Base-by-base conservation (phyloP, 2,113 vertebrate genomes). In the Laticauda laticaudata region DNA sequence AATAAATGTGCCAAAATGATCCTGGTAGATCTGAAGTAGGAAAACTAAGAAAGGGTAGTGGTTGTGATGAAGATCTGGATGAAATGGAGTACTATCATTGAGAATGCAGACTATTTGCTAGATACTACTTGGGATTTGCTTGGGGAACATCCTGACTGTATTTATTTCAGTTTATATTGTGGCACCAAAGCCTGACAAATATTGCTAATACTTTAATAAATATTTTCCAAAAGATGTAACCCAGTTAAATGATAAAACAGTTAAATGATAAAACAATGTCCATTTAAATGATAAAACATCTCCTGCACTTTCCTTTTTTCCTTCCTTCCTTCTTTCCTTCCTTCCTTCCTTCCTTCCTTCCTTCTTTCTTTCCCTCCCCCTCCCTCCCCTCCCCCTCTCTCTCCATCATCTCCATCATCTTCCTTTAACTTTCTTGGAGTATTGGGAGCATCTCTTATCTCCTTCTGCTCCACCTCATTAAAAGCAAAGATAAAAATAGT, bases 381-480 rank as follows among this genome's bases (percentile, higher is more conserved):
- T 64, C 23, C 57, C 24, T 0, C 21, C 0, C 55, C 15, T 55
- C 4, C 56, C 21, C 7, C 56, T 2, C 56, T 6, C 21, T 56
- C 20, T 21, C 5, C 20, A 12, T 39, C 56, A 15, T 55, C 57
- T 69, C 9, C 23, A 14, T 64, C 29, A 29, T n/a, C 59, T 64
- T 9, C 61, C 51, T 53, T 2, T 87, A 21, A 96, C 93, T 93
- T 91, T 51, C 29, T 45, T 91, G 93, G 95, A 96, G 89, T 91
- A 90, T 88, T 95, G 88, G 86, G 94, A 97, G 90, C 93, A 93
- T 96, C 95, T 97, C 94, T 96, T 92, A 86, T 1, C 43, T 95
- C 51, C 61, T 94, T 96, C 95, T 94, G 95, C n/a, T 57, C 45
- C 18, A 81, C 69, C 69, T 56, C 88, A 90, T 93, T 29, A 90